These are phyloP conservation scores for Pelobates fuscus DNA, from an alignment of 2,113 vertebrate genomes.

Conservation along the genomic window DNA sequence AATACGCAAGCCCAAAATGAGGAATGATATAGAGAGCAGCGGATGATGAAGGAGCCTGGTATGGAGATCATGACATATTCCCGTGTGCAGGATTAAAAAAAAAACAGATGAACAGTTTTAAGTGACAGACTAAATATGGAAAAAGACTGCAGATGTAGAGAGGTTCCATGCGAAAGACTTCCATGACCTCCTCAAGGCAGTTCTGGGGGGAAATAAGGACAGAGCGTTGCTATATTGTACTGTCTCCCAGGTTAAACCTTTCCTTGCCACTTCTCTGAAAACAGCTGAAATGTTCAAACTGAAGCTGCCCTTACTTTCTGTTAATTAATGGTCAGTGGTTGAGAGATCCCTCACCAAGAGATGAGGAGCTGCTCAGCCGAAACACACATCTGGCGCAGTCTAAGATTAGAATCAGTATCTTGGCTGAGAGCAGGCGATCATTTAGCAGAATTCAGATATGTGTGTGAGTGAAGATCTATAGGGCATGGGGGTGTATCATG, in stretches of 20 bases:
- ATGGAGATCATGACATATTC: slow-evolving; percentile 25
- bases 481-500: too few species aligned
- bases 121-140: background rate
- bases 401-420: too few species aligned
- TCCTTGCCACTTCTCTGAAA: background rate
- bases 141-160: background rate
- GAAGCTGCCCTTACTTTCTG: too few species aligned
- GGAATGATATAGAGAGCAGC: slow-evolving; percentile 14
- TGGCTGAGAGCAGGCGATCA: too few species aligned
- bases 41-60: background rate
- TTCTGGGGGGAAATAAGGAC: background rate
- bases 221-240: background rate
- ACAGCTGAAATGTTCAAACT: too few species aligned
- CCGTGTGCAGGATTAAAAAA: slow-evolving; percentile 2
- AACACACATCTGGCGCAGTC: too few species aligned
- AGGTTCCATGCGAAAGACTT: background rate
- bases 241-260: background rate
- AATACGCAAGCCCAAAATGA: background rate
- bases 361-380: too few species aligned
- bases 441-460: too few species aligned
- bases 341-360: too few species aligned
- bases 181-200: background rate
- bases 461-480: too few species aligned
- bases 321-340: too few species aligned
- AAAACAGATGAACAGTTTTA: slow-evolving; percentile 4